phyloP scores from a whole-genome alignment of 2,113 vertebrate genomes.

The Macrotus californicus region DNA sequence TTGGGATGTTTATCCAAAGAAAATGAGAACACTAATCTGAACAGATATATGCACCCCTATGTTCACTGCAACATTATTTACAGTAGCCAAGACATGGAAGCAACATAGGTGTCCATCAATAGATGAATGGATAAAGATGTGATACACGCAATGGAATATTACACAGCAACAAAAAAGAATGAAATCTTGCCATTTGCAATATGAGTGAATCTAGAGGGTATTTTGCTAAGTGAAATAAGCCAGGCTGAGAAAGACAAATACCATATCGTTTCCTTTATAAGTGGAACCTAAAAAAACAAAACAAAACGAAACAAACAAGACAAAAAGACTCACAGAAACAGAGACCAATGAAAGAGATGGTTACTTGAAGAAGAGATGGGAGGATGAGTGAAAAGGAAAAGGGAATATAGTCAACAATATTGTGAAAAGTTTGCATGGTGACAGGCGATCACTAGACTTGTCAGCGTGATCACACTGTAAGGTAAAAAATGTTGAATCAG shows the following conservation, averaged over 20 bases:
- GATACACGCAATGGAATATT: background rate
- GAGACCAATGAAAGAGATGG: background rate
- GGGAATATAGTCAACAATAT: background rate
- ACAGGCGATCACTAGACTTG: background rate
- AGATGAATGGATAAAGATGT: background rate
- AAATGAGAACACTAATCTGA: background rate
- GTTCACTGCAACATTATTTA: background rate
- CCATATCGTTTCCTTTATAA: background rate
- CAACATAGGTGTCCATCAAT: background rate
- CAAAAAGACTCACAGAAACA: background rate
- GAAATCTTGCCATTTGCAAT: background rate
- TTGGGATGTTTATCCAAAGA: background rate
- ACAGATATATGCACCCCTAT: background rate
- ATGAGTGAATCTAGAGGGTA: background rate
- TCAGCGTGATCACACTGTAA: background rate
- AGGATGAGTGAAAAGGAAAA: background rate
- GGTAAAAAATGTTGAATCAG: background rate
- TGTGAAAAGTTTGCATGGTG: background rate
- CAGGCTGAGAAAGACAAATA: background rate
- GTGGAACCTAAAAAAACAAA: background rate
- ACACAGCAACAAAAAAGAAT: background rate
- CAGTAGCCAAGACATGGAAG: background rate
- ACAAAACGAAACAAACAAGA: background rate
- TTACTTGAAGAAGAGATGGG: background rate
- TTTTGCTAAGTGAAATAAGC: background rate